Evolutionary conservation across 1,140 invertebrate species (phyloP).

Genomic region (Agrilus planipennis): DNA sequence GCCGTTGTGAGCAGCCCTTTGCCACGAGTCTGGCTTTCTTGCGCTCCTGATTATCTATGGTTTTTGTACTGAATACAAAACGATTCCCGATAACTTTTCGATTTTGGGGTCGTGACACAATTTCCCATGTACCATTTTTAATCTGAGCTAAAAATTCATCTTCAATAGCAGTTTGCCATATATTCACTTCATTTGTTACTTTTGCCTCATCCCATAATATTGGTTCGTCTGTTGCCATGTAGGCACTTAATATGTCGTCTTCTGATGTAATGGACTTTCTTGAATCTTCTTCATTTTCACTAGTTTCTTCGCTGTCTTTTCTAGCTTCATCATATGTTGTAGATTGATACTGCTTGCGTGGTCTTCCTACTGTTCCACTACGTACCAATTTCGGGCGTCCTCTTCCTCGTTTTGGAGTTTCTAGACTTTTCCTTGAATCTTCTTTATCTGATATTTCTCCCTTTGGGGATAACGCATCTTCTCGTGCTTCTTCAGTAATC

Average conservation of each 20-base stretch:
- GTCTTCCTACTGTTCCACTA: too few relatives aligned
- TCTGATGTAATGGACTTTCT: not conserved
- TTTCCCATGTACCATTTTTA: slow-evolving; percentile 19
- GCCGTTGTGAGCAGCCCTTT: slow-evolving; percentile 25
- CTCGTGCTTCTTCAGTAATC: not conserved
- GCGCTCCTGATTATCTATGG: slow-evolving; percentile 13
- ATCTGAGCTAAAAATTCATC: slow-evolving; percentile 20
- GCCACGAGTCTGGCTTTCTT: slow-evolving; percentile 34
- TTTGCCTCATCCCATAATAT: not conserved
- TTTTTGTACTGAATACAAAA: slow-evolving; percentile 28
- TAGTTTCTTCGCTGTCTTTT: not conserved
- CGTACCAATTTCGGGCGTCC: too few relatives aligned
- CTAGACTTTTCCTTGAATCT: not conserved
- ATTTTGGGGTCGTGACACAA: slow-evolving; percentile 19
- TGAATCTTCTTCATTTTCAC: not conserved
- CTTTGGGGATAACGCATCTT: not conserved
- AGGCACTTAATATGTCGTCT: not conserved
- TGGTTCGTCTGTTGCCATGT: not conserved
- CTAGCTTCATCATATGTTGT: slow-evolving; percentile 4
- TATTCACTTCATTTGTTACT: not conserved
- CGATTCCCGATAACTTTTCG: slow-evolving; percentile 14
- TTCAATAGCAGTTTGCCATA: slow-evolving; percentile 21
- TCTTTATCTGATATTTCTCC: not conserved
- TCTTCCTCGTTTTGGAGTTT: not conserved
- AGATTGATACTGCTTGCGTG: too few relatives aligned